phyloP scores from a whole-genome alignment of 1,140 invertebrate species.

The Drosophila navojoa region DNA sequence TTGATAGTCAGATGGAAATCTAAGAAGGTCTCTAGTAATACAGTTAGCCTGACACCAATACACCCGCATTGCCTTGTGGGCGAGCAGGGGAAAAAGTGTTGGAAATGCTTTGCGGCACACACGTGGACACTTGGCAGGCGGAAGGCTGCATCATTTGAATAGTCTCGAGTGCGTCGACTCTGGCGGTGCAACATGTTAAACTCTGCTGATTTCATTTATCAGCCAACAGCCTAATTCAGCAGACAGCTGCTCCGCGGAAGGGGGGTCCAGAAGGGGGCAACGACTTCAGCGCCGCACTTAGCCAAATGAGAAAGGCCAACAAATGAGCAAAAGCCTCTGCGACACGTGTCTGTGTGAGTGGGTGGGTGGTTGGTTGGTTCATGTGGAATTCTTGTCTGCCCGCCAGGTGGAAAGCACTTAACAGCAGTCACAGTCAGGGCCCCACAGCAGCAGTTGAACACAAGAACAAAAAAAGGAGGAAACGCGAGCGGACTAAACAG shows the following conservation, averaged over 20 bases:
- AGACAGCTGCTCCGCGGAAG: slow-evolving; percentile 41
- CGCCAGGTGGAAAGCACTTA: slow-evolving; percentile 75
- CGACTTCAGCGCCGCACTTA: slow-evolving; percentile 76
- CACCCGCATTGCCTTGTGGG: not conserved
- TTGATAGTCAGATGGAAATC: too few relatives aligned
- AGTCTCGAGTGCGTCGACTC: slow-evolving; percentile 70
- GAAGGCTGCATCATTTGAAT: slow-evolving; percentile 42
- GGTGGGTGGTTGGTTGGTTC: not conserved
- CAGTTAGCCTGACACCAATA: not conserved
- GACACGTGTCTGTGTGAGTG: slow-evolving; percentile 41
- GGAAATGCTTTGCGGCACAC: slow-evolving; percentile 57
- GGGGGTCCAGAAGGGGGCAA: slow-evolving; percentile 44
- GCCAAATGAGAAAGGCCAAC: slow-evolving; percentile 72
- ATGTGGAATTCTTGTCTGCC: slow-evolving; percentile 49
- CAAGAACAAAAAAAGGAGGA: slow-evolving; percentile 1
- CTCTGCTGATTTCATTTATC: slow-evolving; percentile 66
- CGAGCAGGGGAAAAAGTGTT: slow-evolving; percentile 29
- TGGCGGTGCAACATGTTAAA: slow-evolving; percentile 28
- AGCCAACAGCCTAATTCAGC: slow-evolving; percentile 55
- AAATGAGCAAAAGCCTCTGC: slow-evolving; percentile 62
- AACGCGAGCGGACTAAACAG: slow-evolving; percentile 47
- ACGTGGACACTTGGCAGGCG: slow-evolving; percentile 68
- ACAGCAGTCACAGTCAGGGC: slow-evolving; percentile 20
- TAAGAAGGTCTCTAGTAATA: too few relatives aligned
- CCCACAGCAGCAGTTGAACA: slow-evolving; percentile 2